These are phyloP conservation scores for Alexandromys fortis DNA, from an alignment of 2,113 vertebrate genomes.

Conservation along the genomic window DNA sequence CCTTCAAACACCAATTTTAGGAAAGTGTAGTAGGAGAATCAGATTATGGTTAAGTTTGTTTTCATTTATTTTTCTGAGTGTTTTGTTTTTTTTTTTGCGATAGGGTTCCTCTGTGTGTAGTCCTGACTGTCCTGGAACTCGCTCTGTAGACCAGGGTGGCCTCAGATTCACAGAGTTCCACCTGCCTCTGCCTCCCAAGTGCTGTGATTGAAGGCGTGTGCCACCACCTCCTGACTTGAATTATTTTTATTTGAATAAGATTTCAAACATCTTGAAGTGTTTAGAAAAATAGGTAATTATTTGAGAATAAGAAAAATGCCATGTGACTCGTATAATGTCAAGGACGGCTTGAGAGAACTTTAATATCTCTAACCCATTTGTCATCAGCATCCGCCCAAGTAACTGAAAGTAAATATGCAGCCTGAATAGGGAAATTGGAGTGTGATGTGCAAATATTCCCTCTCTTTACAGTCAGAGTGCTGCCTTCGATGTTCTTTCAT, in stretches of 20 bases:
- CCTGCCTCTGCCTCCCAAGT: neutral
- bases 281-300: slow-evolving; percentile 49
- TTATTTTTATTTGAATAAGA: slow-evolving; percentile 55
- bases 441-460: neutral
- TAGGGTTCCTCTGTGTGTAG: neutral
- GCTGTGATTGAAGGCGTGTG: neutral
- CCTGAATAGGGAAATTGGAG: neutral
- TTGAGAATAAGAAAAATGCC: slow-evolving; percentile 43
- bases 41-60: slow-evolving; percentile 51
- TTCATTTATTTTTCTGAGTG: neutral
- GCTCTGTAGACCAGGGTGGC: neutral
- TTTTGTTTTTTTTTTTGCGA: neutral
- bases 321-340: slow-evolving; percentile 15
- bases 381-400: neutral
- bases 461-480: neutral
- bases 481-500: slow-evolving; percentile 13
- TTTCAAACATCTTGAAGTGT: slow-evolving; percentile 47
- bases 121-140: neutral
- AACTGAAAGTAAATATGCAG: slow-evolving; percentile 7
- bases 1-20: slow-evolving; percentile 47
- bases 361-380: neutral
- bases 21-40: slow-evolving; percentile 40
- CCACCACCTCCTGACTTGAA: neutral
- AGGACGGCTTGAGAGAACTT: slow-evolving; percentile 11
- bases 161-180: neutral